phyloP scores from a whole-genome alignment of 2,888 invertebrate species.

The Callyntrura guangdongensis region DNA sequence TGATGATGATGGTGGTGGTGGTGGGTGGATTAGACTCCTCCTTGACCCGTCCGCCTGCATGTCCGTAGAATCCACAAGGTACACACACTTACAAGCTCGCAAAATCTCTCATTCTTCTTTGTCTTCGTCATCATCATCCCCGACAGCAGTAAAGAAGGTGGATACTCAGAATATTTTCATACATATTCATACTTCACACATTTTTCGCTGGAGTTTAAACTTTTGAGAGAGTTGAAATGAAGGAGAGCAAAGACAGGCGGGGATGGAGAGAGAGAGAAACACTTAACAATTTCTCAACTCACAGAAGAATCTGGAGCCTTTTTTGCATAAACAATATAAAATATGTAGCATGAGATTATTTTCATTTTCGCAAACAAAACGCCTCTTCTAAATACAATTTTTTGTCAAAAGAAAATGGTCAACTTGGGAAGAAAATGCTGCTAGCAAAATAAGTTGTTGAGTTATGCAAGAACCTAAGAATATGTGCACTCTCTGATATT shows the following conservation, averaged over 20 bases:
- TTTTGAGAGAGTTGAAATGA: too few relatives aligned
- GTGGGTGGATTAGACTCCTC: neutral
- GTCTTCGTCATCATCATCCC: neutral
- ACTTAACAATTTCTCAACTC: neutral
- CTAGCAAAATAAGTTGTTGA: neutral
- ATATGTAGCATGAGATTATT: slow-evolving; percentile 6
- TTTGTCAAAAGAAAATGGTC: neutral
- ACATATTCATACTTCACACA: too few relatives aligned
- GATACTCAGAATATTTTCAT: too few relatives aligned
- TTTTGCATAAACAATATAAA: slow-evolving; percentile 18
- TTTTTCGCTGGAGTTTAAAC: neutral
- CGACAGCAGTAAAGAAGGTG: slow-evolving; percentile 1
- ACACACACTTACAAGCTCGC: too few relatives aligned
- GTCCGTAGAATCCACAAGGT: neutral
- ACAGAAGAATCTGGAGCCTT: neutral
- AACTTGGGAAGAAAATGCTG: neutral
- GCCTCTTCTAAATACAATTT: slow-evolving; percentile 12
- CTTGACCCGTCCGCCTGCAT: slow-evolving; percentile 1
- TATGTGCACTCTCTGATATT: neutral
- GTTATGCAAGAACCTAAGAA: neutral
- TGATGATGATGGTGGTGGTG: neutral
- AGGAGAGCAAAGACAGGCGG: too few relatives aligned
- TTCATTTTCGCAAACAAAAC: slow-evolving; percentile 43
- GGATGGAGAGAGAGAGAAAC: neutral
- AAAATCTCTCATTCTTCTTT: neutral